Evolutionary conservation across 2,113 vertebrate species (phyloP), one percentile per base, ranked within the genome.

Genomic region (Rhadina sibilatrix): DNA sequence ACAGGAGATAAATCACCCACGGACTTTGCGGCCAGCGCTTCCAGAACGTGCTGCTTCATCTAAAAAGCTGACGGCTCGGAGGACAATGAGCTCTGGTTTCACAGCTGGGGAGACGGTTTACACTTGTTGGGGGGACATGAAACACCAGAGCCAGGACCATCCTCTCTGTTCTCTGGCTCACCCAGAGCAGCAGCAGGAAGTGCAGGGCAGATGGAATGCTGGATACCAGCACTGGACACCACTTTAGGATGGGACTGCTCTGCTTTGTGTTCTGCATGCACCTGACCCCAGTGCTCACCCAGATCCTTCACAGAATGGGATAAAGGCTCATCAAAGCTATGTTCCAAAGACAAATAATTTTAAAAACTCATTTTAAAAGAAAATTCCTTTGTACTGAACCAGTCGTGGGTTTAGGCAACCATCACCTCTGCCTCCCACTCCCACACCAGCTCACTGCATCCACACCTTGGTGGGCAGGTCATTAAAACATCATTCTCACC

Each of bases 1-100:
- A 30, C n/a, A 22, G 54, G 84, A 66, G 82, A 96, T 81, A 89
- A 93, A 90, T 83, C 94, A 92, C 47, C 72, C 75, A 30, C 66
- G 14, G 70, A 81, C 69, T 93, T 5, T 70, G 89, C 27, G 3
- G 89, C 10, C 6, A 85, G 31, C 6, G 22, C 84, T 94, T 96
- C 93, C 94, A 96, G 89, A 92, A 96, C 77, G 56, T 46, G 83
- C 94, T 75, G 94, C 85, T 95, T 90, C 91, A 83, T 92, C 91
- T 79, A 30, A 92, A 96, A 87, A 84, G 84, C 92, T 30, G 57
- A 61, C 1, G 1, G 71, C 79, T 82, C 2, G 0, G 70, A 93
- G 87, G 78, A 94, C 90, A 93, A 94, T 86, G 74, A 81, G 93
- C 86, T 94, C 93, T 63, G 4, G 68, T 90, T 94, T 87, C 94